A percentile compares a stretch with the other conserved stretches of the same genome.
phyloP scores from a whole-genome alignment of 2,888 invertebrate genomes.

The Sisyra terminalis region DNA sequence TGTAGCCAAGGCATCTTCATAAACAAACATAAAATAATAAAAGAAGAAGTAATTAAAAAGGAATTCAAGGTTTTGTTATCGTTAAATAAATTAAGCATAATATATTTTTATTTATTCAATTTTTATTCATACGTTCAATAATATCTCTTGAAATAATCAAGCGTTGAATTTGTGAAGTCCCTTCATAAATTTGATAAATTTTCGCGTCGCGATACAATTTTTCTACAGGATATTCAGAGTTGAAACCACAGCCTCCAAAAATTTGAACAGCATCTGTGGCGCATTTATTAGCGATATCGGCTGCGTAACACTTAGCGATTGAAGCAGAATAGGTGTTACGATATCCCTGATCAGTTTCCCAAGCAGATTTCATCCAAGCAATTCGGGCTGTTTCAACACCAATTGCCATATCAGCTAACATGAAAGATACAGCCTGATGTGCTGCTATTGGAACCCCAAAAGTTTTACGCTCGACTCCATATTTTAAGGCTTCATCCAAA shows the following conservation, averaged over 20 bases:
- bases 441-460: slow-evolving; percentile 72
- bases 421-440: slow-evolving; percentile 85
- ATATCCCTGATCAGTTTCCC: slow-evolving; percentile 73
- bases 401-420: slow-evolving; percentile 91
- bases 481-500: slow-evolving; percentile 84
- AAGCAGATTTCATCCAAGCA: slow-evolving; percentile 74
- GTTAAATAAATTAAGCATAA: too few species aligned
- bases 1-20: too few species aligned
- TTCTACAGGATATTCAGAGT: slow-evolving; percentile 94
- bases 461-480: slow-evolving; percentile 81
- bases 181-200: slow-evolving; percentile 97
- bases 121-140: slow-evolving; percentile 30
- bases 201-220: slow-evolving; percentile 99
- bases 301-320: slow-evolving; percentile 87
- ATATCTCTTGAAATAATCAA: slow-evolving; percentile 74
- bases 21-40: too few species aligned
- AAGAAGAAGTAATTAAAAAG: too few species aligned
- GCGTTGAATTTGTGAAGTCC: slow-evolving; percentile 93
- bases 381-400: slow-evolving; percentile 76
- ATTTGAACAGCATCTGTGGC: slow-evolving; percentile 92
- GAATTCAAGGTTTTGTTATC: too few species aligned
- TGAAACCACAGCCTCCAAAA: slow-evolving; percentile 92
- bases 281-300: slow-evolving; percentile 85
- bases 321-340: slow-evolving; percentile 79
- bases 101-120: not conserved